Percentiles rank a stretch among this genome's conserved stretches.
Evolutionary conservation across 2,113 vertebrate species (phyloP).

Genomic region (Haplochromis burtoni): DNA sequence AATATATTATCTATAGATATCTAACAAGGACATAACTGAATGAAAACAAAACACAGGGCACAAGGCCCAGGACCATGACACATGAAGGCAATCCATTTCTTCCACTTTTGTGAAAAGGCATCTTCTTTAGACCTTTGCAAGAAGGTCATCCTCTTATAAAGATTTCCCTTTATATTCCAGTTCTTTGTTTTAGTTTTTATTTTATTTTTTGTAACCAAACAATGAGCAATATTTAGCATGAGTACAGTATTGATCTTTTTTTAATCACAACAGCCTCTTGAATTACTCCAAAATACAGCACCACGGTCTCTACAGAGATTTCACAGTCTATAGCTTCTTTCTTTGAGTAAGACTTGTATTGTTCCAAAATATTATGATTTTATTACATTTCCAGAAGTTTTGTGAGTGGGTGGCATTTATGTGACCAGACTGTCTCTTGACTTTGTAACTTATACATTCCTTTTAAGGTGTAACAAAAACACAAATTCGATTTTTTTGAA

Average conservation of each 20-base stretch:
- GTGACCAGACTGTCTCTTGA: background rate
- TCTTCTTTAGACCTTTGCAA: background rate
- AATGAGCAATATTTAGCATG: no score
- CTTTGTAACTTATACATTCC: background rate
- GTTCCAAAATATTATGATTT: background rate
- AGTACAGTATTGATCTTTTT: background rate
- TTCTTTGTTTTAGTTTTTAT: no score
- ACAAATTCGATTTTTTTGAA: fast-evolving
- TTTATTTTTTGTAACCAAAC: no score
- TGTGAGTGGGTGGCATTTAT: background rate
- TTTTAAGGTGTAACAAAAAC: background rate
- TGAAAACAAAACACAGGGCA: background rate
- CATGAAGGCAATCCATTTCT: fast-evolving
- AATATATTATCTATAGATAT: fast-evolving
- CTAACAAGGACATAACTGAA: fast-evolving
- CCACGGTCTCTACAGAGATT: fast-evolving
- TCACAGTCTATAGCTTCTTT: fast-evolving
- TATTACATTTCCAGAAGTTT: background rate
- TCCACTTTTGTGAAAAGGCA: fast-evolving
- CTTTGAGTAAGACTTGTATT: background rate
- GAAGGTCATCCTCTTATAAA: background rate
- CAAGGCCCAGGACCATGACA: fast-evolving
- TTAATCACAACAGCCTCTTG: background rate
- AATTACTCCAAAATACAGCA: background rate
- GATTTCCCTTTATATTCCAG: fast-evolving